phyloP scores from a whole-genome alignment of 2,888 invertebrate genomes.

The Agrotis exclamationis region DNA sequence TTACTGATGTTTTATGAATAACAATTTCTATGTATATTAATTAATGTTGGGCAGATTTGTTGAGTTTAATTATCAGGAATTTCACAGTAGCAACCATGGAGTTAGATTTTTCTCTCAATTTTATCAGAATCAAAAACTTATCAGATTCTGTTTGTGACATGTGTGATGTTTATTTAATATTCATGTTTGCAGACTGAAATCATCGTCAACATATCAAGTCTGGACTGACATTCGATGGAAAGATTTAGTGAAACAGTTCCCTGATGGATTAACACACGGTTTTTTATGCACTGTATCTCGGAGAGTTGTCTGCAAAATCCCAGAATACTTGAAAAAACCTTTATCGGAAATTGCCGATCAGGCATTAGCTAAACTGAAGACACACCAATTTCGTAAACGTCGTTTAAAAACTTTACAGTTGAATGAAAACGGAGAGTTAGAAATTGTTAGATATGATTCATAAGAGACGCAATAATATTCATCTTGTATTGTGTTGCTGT shows the following conservation, averaged over 20 bases:
- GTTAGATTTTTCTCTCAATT: not conserved
- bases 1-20: not conserved
- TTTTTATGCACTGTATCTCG: slow-evolving; percentile 75
- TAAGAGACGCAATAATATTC: not conserved
- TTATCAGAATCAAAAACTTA: no score
- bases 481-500: not conserved
- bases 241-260: slow-evolving; percentile 75
- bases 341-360: slow-evolving; percentile 72
- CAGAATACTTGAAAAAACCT: slow-evolving; percentile 70
- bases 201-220: slow-evolving; percentile 73
- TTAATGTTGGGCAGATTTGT: no score
- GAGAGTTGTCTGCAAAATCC: slow-evolving; percentile 55
- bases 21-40: no score
- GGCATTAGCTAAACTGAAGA: slow-evolving; percentile 64
- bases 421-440: slow-evolving; percentile 73
- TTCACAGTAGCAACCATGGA: not conserved
- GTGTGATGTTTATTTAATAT: not conserved
- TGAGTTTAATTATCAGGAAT: no score
- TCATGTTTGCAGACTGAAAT: slow-evolving; percentile 72
- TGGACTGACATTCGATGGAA: slow-evolving; percentile 86
- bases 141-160: not conserved
- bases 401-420: slow-evolving; percentile 76
- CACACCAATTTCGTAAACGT: slow-evolving; percentile 62
- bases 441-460: slow-evolving; percentile 62
- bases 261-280: slow-evolving; percentile 78